phyloP scores from a whole-genome alignment of 64 coral and sea anemone species.

The Dendronephthya gigantea region DNA sequence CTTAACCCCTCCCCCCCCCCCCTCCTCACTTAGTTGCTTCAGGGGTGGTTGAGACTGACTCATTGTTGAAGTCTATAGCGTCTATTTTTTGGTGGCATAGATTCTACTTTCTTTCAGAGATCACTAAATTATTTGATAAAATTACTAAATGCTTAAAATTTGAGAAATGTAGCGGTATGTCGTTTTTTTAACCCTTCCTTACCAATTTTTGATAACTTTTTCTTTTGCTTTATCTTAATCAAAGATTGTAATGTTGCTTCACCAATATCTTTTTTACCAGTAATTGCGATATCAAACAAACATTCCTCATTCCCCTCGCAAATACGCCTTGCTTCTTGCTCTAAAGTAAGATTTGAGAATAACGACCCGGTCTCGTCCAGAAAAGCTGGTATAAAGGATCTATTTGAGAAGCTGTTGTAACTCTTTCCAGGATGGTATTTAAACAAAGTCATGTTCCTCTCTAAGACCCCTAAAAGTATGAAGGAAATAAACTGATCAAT shows the following conservation, averaged over 20 bases:
- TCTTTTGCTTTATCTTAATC: neutral
- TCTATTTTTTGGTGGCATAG: too few relatives aligned
- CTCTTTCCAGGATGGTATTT: neutral
- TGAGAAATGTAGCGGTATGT: too few relatives aligned
- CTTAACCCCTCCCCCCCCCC: too few relatives aligned
- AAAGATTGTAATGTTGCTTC: neutral
- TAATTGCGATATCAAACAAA: neutral
- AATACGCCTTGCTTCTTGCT: neutral
- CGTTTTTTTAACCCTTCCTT: neutral
- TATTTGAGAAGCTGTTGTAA: neutral
- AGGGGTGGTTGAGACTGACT: too few relatives aligned
- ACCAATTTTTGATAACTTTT: neutral
- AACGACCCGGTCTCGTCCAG: neutral
- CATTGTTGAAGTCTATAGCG: too few relatives aligned
- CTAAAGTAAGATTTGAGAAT: neutral
- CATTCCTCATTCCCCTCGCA: neutral
- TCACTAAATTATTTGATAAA: too few relatives aligned
- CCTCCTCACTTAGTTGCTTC: too few relatives aligned
- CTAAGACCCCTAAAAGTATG: neutral
- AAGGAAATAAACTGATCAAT: too few relatives aligned
- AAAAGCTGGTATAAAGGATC: neutral
- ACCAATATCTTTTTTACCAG: neutral
- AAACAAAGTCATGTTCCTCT: neutral
- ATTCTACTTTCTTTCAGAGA: too few relatives aligned
- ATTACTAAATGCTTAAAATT: too few relatives aligned